Evolutionary conservation across 2,113 vertebrate genomes (phyloP).

Genomic region (human (Homo sapiens)): GRCh38 chr3:192351001-192351500

Average conservation of each 20-base stretch:
- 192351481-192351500: background rate
- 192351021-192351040: background rate
- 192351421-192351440: background rate
- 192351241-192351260: background rate
- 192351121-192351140: background rate
- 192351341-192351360: background rate
- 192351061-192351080: background rate
- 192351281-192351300: background rate
- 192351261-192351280: background rate
- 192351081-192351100: background rate
- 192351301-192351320: background rate
- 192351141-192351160: background rate
- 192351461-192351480: slow-evolving; percentile 10
- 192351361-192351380: background rate
- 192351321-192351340: background rate
- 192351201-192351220: background rate
- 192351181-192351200: background rate
- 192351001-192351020: background rate
- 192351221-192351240: background rate
- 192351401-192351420: background rate
- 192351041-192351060: background rate
- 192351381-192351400: background rate
- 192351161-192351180: background rate
- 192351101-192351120: background rate
- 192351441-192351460: background rate